phyloP scores from a whole-genome alignment of 2,797 vertebrate genomes.

The Pseudochirops corinnae region DNA sequence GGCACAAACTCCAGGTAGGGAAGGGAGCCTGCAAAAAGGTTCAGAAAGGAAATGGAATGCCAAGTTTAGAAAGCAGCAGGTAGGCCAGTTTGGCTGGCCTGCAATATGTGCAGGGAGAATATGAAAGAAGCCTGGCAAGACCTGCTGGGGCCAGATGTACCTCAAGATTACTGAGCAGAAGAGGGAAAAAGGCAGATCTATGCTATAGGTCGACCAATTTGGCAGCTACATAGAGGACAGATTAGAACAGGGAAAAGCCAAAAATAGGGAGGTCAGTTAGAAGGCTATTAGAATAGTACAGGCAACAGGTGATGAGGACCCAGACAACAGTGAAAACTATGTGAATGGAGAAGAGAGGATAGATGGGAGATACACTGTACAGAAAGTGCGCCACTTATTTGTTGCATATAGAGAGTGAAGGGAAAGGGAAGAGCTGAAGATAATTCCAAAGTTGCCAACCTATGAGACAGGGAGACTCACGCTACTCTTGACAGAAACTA shows the following conservation, averaged over 20 bases:
- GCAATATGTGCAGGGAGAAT: not conserved
- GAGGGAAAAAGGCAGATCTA: not conserved
- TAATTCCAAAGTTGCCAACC: not conserved
- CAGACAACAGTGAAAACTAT: not conserved
- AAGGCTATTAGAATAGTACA: not conserved
- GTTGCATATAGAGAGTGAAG: not conserved
- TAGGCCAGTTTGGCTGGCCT: not conserved
- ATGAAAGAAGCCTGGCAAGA: not conserved
- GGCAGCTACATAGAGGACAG: not conserved
- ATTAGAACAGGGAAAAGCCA: not conserved
- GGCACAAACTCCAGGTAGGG: not conserved
- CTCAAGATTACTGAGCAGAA: not conserved
- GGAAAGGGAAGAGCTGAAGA: not conserved
- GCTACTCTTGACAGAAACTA: not conserved
- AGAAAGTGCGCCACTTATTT: not conserved
- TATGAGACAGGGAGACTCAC: not conserved
- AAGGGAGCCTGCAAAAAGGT: not conserved
- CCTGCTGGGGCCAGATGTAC: not conserved
- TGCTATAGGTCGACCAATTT: not conserved
- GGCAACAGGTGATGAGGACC: not conserved
- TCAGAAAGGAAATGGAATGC: not conserved
- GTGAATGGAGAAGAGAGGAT: not conserved
- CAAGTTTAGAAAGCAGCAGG: not conserved
- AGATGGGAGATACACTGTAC: not conserved
- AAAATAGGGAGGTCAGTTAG: not conserved